A percentile compares a stretch with the other conserved stretches of the same genome.
phyloP scores from a whole-genome alignment of 2,797 vertebrate genomes.

The Centroberyx gerrardi region DNA sequence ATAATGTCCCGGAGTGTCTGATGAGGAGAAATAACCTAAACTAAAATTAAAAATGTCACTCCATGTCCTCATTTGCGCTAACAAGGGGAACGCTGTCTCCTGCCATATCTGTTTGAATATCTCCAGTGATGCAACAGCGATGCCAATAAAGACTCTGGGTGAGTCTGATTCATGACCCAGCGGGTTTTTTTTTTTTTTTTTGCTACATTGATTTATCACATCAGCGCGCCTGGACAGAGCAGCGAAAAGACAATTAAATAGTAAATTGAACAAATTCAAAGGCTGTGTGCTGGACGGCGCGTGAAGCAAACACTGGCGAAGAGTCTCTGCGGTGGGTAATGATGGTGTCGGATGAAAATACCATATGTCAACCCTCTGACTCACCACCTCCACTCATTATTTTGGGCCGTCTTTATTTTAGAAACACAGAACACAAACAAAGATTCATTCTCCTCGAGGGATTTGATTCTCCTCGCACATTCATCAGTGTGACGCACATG shows the following conservation, averaged over 20 bases:
- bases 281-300: neutral
- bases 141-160: neutral
- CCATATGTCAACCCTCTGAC: slow-evolving; percentile 81
- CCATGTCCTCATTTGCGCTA: too few species aligned
- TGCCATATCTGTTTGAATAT: too few species aligned
- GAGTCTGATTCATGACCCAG: neutral
- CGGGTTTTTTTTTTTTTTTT: neutral
- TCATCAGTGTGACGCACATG: slow-evolving; percentile 71
- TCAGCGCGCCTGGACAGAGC: neutral
- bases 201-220: neutral
- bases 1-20: too few species aligned
- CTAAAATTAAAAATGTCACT: too few species aligned
- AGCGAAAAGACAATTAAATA: slow-evolving; percentile 10
- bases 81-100: too few species aligned
- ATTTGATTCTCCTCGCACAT: slow-evolving; percentile 70
- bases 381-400: slow-evolving; percentile 77
- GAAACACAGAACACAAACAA: slow-evolving; percentile 47
- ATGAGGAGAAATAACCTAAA: too few species aligned
- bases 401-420: slow-evolving; percentile 76
- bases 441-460: slow-evolving; percentile 74
- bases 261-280: neutral
- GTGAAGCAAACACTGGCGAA: slow-evolving; percentile 66
- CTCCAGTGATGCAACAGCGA: too few species aligned
- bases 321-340: slow-evolving; percentile 62
- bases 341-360: slow-evolving; percentile 80